A percentile compares a stretch with the other conserved stretches of the same genome.
Conservation (phyloP, 2,888 invertebrate genomes). For the Aricia artaxerxes region DNA sequence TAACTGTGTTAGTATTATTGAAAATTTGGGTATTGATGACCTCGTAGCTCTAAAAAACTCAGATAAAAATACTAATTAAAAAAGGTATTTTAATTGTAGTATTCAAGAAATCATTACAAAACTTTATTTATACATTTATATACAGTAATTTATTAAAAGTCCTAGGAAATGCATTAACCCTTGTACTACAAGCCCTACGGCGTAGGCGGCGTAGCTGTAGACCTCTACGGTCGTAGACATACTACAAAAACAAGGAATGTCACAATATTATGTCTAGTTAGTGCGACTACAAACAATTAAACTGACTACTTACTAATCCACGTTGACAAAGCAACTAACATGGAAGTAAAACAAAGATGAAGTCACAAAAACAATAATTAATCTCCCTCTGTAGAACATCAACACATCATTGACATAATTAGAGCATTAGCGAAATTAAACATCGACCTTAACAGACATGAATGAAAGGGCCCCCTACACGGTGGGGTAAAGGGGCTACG, state of each 20-base stretch:
- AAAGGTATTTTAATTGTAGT: no score
- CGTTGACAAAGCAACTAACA: background rate
- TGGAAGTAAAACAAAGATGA: background rate
- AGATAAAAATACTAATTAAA: no score
- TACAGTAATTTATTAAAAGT: background rate
- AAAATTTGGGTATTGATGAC: background rate
- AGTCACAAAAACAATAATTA: constrained; percentile 8
- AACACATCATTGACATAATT: constrained; percentile 15
- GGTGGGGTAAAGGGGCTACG: constrained; percentile 29
- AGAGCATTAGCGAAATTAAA: constrained; percentile 21
- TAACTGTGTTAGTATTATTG: background rate
- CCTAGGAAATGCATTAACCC: background rate
- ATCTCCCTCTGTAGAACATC: background rate
- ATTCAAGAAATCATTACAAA: no score
- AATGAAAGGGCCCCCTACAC: constrained; percentile 24
- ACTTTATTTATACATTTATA: no score
- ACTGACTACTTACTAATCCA: background rate
- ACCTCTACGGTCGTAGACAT: background rate
- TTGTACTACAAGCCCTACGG: background rate
- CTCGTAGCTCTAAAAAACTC: background rate
- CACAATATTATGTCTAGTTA: background rate
- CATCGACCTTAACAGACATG: constrained; percentile 20
- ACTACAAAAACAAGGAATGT: background rate
- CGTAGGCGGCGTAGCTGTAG: background rate
- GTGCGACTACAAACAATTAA: background rate